Conservation (phyloP, 2,113 vertebrate species). For the Pontoporia blainvillei region DNA sequence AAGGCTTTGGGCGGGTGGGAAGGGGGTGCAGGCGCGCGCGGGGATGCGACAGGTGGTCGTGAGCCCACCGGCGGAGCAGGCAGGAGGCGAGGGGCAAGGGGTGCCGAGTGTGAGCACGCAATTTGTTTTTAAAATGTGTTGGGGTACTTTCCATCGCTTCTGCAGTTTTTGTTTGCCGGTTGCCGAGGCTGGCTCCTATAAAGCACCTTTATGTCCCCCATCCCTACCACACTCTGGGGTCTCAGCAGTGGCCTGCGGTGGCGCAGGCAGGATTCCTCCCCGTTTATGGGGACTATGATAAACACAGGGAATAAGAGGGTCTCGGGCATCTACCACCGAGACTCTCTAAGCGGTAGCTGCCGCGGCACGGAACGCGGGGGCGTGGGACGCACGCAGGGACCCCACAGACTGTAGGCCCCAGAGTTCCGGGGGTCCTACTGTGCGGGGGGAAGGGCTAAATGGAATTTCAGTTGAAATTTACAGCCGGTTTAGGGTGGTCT, state of each 20-base stretch:
- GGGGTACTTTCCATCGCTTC: neutral
- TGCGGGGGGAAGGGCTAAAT: neutral
- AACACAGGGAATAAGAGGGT: constrained; percentile 75
- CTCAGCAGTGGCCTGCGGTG: neutral
- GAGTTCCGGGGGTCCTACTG: neutral
- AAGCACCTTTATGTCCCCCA: neutral
- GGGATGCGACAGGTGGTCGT: constrained; percentile 71
- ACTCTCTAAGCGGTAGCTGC: constrained; percentile 74
- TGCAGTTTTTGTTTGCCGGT: neutral
- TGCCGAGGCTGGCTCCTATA: neutral
- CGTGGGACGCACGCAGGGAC: neutral
- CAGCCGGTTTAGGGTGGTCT: neutral
- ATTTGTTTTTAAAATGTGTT: neutral
- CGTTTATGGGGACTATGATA: constrained; percentile 10
- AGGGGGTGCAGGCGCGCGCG: neutral
- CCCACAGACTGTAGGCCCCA: neutral
- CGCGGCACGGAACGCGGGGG: constrained; percentile 60
- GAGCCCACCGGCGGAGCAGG: constrained; percentile 37
- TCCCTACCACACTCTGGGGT: neutral
- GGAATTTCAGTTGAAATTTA: neutral
- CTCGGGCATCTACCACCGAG: constrained; percentile 25
- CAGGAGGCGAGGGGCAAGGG: neutral
- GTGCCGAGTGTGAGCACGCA: neutral
- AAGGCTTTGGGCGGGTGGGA: neutral
- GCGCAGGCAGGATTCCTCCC: neutral